Evolutionary conservation across 1,140 invertebrate genomes (phyloP).

Genomic region (Lucilia sericata): DNA sequence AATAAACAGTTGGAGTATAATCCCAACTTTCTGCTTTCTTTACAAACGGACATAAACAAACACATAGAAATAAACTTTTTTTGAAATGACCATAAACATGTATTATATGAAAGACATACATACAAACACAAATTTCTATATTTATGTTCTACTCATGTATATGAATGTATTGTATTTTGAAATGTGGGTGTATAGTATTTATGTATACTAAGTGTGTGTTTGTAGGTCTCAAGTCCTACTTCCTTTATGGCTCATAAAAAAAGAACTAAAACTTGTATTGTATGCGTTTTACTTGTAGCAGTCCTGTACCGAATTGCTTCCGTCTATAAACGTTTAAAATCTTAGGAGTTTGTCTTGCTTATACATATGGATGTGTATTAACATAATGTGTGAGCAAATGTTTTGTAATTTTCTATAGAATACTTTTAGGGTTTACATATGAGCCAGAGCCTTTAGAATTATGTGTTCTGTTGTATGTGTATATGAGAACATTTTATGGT

Average conservation of each 20-base stretch:
- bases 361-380: background rate
- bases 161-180: constrained; percentile 1
- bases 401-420: background rate
- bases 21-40: background rate
- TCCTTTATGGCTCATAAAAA: constrained; percentile 15
- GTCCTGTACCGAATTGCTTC: background rate
- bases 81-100: constrained; percentile 25
- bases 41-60: background rate
- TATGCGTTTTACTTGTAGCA: constrained; percentile 13
- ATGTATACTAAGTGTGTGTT: background rate
- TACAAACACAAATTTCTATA: too few relatives aligned
- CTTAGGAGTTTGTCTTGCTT: background rate
- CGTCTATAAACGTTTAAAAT: background rate
- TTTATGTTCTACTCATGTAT: background rate
- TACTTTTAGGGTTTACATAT: too few relatives aligned
- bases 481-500: background rate
- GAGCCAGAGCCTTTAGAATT: background rate
- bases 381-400: constrained; percentile 12
- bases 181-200: background rate
- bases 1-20: background rate
- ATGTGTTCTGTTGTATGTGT: background rate
- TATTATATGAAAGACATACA: too few relatives aligned
- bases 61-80: background rate
- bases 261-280: background rate
- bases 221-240: background rate